A percentile compares a stretch with the other conserved stretches of the same genome.
Conservation (phyloP, 2,113 vertebrate species). For the Sylvia atricapilla region DNA sequence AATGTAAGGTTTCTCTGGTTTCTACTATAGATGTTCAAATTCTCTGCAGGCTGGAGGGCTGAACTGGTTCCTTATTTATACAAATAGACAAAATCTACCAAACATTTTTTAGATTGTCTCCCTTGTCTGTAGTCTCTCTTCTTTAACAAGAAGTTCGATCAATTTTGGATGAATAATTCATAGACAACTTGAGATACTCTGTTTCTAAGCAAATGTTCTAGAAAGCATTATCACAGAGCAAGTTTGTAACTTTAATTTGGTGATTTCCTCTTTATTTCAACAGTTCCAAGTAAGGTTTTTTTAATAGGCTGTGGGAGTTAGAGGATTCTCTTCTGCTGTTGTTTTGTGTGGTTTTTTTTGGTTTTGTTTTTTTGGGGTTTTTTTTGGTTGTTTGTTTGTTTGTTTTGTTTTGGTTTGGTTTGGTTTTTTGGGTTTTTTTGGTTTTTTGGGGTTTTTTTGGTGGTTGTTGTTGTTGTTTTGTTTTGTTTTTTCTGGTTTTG, state of each 20-base stretch:
- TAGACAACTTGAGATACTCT: background rate
- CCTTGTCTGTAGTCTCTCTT: background rate
- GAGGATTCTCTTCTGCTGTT: background rate
- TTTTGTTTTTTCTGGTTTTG: background rate
- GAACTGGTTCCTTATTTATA: background rate
- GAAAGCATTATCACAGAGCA: background rate
- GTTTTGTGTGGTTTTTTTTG: background rate
- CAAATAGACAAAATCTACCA: background rate
- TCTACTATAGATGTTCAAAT: background rate
- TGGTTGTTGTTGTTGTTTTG: background rate
- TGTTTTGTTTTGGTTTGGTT: no score
- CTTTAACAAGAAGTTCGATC: background rate
- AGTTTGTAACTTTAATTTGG: background rate
- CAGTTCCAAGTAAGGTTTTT: background rate
- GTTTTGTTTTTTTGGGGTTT: background rate
- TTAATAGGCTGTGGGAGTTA: background rate
- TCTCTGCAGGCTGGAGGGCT: background rate
- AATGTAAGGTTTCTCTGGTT: background rate
- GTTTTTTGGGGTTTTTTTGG: background rate
- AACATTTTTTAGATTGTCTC: background rate
- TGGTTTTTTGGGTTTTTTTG: background rate
- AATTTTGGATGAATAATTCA: background rate
- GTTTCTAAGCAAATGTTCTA: background rate
- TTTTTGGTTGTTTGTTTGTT: no score
- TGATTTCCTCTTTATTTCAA: background rate